These are phyloP conservation scores for Oreohelix idahoensis DNA, from an alignment of 1,140 invertebrate genomes.

Conservation along the genomic window DNA sequence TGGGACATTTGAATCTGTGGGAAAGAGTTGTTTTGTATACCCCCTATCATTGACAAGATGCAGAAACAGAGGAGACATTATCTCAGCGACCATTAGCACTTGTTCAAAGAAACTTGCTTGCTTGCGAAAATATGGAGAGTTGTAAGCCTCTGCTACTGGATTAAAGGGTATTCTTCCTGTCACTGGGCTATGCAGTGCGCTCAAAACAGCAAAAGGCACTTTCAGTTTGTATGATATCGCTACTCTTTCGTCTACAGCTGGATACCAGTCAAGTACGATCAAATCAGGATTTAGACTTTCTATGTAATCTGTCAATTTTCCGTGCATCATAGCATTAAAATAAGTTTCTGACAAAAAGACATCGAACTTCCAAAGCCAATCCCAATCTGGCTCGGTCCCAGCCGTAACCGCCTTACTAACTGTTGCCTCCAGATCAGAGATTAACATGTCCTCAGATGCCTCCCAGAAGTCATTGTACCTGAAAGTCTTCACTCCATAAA, in stretches of 20 bases:
- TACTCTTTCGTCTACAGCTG: constrained; percentile 16
- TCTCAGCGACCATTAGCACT: not conserved
- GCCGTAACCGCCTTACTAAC: not conserved
- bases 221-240: too few species aligned
- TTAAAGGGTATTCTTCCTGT: too few species aligned
- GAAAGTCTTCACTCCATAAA: constrained; percentile 37
- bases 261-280: constrained; percentile 35
- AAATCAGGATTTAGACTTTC: constrained; percentile 5
- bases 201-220: constrained; percentile 33
- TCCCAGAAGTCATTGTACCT: constrained; percentile 32
- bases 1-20: too few species aligned
- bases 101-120: constrained; percentile 29
- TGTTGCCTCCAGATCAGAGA: not conserved
- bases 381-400: not conserved
- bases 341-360: not conserved
- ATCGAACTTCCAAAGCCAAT: not conserved
- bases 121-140: not conserved
- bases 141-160: not conserved
- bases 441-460: not conserved
- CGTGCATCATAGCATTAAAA: not conserved
- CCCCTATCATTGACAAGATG: too few species aligned
- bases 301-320: not conserved
- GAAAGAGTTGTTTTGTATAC: too few species aligned
- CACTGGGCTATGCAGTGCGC: not conserved
- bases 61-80: not conserved